Base-by-base conservation (phyloP, 2,113 vertebrate species). In the Astur gentilis region DNA sequence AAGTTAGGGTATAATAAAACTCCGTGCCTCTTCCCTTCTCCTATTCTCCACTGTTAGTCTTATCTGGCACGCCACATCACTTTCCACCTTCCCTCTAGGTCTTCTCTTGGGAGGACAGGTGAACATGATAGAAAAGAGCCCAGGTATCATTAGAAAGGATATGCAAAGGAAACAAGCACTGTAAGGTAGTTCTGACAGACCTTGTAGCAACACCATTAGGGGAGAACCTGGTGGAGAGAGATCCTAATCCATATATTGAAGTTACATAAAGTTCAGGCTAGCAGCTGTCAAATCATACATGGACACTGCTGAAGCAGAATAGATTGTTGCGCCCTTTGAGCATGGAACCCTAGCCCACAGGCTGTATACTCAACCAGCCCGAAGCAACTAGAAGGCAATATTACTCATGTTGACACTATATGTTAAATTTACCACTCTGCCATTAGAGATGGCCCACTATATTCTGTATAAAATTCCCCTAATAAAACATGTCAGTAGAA, bases 401-500 rank as follows among this genome's bases (percentile, higher is more conserved):
- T 13, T 9, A 45, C 27, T 29, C 85, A 40, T 0, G 0, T 0
- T 58, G 36, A 77, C 4, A 67, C 8, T 49, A 27, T 0, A 54
- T 16, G 1, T 9, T 47, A 64, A 67, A 65, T 57, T 34, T 15
- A 62, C 15, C 16, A 45, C 5, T 65, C 36, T 47, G 18, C 18
- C 3, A 0, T 22, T 26, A 86, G 40, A 49, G 21, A 69, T 14
- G 34, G 17, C 27, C 66, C 54, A 10, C 31, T 25, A 11, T 5
- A 27, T 60, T 52, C 79, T 73, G 45, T 40, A 47, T 10, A 32
- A 36, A 75, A 82, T 52, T 55, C 29, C 65, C 34, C 29, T 29
- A 62, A 26, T 21, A 75, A 78, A 91, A 77, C n/a, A 72, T 3
- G 2, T 27, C 76, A 64, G 50, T 16, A 76, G 62, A 69, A 52